Conservation (phyloP, 2,888 invertebrate species). For the Perdita meconis region DNA sequence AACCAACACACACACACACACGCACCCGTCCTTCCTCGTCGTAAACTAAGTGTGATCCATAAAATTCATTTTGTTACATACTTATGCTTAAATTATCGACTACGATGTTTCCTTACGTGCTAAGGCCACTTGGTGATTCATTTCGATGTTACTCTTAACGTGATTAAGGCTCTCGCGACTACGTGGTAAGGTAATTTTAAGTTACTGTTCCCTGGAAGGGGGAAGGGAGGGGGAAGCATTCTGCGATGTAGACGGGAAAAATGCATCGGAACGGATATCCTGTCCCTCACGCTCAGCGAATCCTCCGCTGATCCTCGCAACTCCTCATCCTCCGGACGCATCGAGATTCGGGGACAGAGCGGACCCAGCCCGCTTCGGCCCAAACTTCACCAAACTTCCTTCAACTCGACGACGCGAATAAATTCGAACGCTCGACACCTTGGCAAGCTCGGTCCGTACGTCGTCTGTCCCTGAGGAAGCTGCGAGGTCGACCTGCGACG, state of each 20-base stretch:
- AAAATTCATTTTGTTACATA: slow-evolving; percentile 32
- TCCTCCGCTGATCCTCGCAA: not conserved
- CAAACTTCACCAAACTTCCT: not conserved
- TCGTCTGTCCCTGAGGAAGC: too few relatives aligned
- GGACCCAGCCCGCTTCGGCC: slow-evolving; percentile 2
- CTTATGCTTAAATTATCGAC: slow-evolving; percentile 52
- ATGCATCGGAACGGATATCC: not conserved
- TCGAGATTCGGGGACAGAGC: slow-evolving; percentile 4
- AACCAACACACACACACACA: not conserved
- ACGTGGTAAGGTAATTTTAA: not conserved
- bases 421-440: not conserved
- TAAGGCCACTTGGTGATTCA: slow-evolving; percentile 22
- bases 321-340: too few relatives aligned
- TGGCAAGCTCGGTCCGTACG: slow-evolving; percentile 10
- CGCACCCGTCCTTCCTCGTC: not conserved
- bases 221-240: too few relatives aligned
- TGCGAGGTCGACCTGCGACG: too few relatives aligned
- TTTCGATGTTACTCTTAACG: slow-evolving; percentile 22
- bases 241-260: slow-evolving; percentile 5
- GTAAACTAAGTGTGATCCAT: slow-evolving; percentile 28
- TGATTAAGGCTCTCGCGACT: slow-evolving; percentile 14
- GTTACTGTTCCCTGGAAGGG: slow-evolving; percentile 1
- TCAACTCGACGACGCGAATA: not conserved
- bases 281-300: not conserved
- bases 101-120: slow-evolving; percentile 40